Evolutionary conservation across 2,888 invertebrate genomes (phyloP).

Genomic region (Hoplodrina blanda): DNA sequence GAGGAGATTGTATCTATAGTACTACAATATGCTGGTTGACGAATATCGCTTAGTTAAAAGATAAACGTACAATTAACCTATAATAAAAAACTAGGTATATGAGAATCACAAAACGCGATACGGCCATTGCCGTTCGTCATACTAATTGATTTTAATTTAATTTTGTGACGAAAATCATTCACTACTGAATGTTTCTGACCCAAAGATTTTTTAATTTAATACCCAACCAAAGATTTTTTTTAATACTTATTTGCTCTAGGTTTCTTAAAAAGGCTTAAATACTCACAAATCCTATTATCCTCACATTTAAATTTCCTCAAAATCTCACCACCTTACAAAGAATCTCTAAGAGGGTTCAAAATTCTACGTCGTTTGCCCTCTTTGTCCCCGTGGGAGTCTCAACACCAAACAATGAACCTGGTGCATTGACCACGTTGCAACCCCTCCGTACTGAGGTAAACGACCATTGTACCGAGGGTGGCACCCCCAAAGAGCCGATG

Average conservation of each 20-base stretch:
- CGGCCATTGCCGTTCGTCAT: too few relatives aligned
- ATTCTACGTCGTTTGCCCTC: conserved; percentile 27
- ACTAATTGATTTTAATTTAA: too few relatives aligned
- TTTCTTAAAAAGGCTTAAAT: neutral
- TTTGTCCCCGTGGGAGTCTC: conserved; percentile 74
- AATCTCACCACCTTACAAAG: conserved; percentile 20
- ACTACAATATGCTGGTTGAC: too few relatives aligned
- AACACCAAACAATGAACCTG: conserved; percentile 64
- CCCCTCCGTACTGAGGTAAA: conserved; percentile 85
- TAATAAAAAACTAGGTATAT: too few relatives aligned
- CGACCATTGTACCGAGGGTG: conserved; percentile 86
- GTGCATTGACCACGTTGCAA: conserved; percentile 84
- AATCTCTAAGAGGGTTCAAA: conserved; percentile 27
- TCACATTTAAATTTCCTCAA: neutral
- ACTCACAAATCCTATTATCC: neutral
- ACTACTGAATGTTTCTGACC: neutral
- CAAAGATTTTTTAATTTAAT: neutral
- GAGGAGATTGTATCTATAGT: neutral
- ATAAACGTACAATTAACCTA: too few relatives aligned
- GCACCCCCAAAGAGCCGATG: conserved; percentile 82
- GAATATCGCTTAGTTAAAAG: too few relatives aligned
- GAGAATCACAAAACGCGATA: too few relatives aligned
- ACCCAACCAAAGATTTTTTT: neutral
- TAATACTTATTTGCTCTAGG: neutral
- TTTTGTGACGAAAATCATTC: too few relatives aligned